Evolutionary conservation across 2,797 vertebrate genomes (phyloP).

Genomic region (Prunella strophiata): DNA sequence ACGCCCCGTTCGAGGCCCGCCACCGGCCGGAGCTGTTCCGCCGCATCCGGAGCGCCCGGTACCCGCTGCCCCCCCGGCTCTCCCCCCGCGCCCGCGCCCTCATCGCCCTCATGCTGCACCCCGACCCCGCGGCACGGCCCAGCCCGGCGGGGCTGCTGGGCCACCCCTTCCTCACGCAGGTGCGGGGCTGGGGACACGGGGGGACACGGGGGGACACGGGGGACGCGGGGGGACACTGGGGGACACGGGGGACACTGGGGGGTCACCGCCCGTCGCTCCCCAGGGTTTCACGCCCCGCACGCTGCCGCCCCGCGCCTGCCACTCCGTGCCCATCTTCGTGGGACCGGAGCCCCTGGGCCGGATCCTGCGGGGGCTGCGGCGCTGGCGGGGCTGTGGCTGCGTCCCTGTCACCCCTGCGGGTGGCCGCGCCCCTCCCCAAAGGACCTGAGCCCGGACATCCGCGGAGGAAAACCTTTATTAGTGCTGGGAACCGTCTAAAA

Average conservation of each 20-base stretch:
- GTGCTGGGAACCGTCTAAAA: slow-evolving; percentile 17
- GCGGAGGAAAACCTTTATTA: slow-evolving; percentile 49
- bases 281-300: slow-evolving; percentile 68
- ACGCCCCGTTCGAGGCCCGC: slow-evolving; percentile 26
- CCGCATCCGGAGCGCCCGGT: background rate
- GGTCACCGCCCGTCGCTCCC: background rate
- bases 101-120: slow-evolving; percentile 46
- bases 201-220: background rate
- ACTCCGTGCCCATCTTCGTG: background rate
- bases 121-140: slow-evolving; percentile 16
- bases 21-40: slow-evolving; percentile 52
- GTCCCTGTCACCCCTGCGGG: accelerated
- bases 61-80: background rate
- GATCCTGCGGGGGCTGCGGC: slow-evolving; percentile 5
- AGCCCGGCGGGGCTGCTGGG: slow-evolving; percentile 19
- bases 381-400: background rate
- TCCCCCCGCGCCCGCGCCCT: slow-evolving; percentile 1
- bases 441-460: background rate
- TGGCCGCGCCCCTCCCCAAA: accelerated
- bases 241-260: background rate
- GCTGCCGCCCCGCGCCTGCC: slow-evolving; percentile 51
- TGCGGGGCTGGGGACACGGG: no score
- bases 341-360: background rate
- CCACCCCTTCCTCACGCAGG: slow-evolving; percentile 72
- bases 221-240: background rate